phyloP scores from a whole-genome alignment of 37 sponge, comb jelly and placozoan species.

The Cliona cf. orientalis region DNA sequence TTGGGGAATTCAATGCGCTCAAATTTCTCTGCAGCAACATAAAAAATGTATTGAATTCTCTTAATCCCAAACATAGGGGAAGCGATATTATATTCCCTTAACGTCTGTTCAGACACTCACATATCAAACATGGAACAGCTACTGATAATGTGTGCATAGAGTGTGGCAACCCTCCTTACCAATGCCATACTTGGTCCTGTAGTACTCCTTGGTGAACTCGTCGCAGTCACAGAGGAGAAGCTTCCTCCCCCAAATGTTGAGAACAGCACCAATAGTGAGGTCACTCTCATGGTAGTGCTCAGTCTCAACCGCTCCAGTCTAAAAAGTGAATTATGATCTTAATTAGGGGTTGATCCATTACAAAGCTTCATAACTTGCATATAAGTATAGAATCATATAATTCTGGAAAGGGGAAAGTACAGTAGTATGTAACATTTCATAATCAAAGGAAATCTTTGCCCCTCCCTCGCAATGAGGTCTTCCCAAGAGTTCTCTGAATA shows the following conservation, averaged over 20 bases:
- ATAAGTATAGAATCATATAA: neutral
- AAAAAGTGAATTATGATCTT: neutral
- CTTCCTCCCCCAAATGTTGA: constrained; percentile 94
- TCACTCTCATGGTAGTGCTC: constrained; percentile 90
- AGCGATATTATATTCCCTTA: too few relatives aligned
- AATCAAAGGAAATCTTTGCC: neutral
- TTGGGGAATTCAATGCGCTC: constrained; percentile 59
- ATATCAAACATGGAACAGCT: too few relatives aligned
- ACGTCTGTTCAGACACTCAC: too few relatives aligned
- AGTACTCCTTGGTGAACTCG: constrained; percentile 94
- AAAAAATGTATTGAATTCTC: neutral
- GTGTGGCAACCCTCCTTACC: constrained; percentile 60
- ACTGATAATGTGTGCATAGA: too few relatives aligned
- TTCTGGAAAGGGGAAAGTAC: neutral
- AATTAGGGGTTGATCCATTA: neutral
- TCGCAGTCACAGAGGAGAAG: constrained; percentile 93
- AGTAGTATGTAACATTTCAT: neutral
- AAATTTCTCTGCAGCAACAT: constrained; percentile 61
- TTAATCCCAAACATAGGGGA: too few relatives aligned
- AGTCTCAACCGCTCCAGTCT: constrained; percentile 92
- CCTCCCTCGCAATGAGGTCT: too few relatives aligned
- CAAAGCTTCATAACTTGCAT: neutral
- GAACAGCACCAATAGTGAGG: constrained; percentile 72
- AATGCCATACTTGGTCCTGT: constrained; percentile 87
- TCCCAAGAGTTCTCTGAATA: neutral